Base-by-base conservation (phyloP, 2,888 invertebrate genomes). In the Punctoribates punctum region DNA sequence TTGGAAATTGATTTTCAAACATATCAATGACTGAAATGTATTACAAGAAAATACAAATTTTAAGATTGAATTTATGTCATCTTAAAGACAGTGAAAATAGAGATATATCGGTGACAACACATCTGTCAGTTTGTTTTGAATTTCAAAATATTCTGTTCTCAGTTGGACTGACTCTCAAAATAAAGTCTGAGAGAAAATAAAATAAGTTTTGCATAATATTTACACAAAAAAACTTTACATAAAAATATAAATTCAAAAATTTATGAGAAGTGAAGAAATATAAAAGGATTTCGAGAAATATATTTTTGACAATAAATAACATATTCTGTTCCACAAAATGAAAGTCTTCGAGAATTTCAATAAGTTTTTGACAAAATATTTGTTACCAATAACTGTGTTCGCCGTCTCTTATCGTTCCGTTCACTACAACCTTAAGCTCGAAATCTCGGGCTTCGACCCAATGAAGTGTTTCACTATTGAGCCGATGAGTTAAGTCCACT, bases 391-490 rank as follows among this genome's bases (percentile, higher is more conserved):
- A 17, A 38, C n/a, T 67, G 17, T 17, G 13, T 13, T 67, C 67
- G 4, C 67, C 67, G 8, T 34, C 13, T 20, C 67, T 67, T 15
- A 38, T 38, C 8, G 67, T 67, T 9, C 38, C 38, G n/a, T 67
- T 67, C 11, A 17, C 17, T 4, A 20, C 34, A 5, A 67, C 38
- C 6, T 17, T 34, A 15, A 67, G 67, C 25, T 67, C 67, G 20
- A 38, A 67, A 67, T 34, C 38, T 38, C 67, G 11, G 38, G 38
- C 38, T 13, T 15, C 20, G 34, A 67, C n/a, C 67, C 67, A 67
- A 38, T 67, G 67, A 34, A 67, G 38, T 34, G 67, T 67, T 38
- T 67, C n/a, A 38, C 67, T 67, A 38, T 67, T 67, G 20, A 67
- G 34, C 3, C 5, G 34, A 67, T 67, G 67, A 67, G 17, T 67